Base-by-base conservation (phyloP, 2,113 vertebrate species). In the Pterocles gutturalis region DNA sequence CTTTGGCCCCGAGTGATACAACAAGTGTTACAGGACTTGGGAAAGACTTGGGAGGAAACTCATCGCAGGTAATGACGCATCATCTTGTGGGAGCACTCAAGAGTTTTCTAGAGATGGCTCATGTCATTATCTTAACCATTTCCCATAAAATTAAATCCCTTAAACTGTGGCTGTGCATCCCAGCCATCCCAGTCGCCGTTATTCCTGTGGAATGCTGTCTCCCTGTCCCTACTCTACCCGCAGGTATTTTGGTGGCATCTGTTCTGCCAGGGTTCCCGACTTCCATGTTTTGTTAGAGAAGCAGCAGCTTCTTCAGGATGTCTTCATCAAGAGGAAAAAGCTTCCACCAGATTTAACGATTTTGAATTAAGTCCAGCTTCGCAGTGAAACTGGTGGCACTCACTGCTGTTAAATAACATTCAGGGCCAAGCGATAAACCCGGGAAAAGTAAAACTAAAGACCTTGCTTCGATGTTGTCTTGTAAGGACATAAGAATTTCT, bases 371-470 rank as follows among this genome's bases (percentile, higher is more conserved):
- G 77, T 94, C 77, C 78, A 78, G 71, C 87, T 90, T 84, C 1
- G 8, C 72, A 22, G 2, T 89, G 86, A 55, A 87, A 18, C 43
- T 55, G 66, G 21, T 65, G 61, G 86, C 2, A 2, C 69, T 93
- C 36, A 0, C 41, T 87, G 69, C 71, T 76, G 55, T 89, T 96
- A 87, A 95, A 87, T 71, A 91, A 51, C 73, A 13, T 58, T 66
- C 34, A 89, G 66, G 61, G 54, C 80, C 78, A 81, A 93, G 94
- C 73, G 57, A 67, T 95, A 96, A 97, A 96, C 85, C 38, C n/a
- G 2, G 38, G 80, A 84, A 89, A 91, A 97, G 89, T 90, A 89
- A 96, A 95, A 96, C 94, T 92, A 83, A 96, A 94, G 96, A 86
- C 83, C 88, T 88, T 55, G 71, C 71, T 93, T 96, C 1, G 0